Conservation (phyloP, 1,140 invertebrate species). For the Papilio aristodemus region DNA sequence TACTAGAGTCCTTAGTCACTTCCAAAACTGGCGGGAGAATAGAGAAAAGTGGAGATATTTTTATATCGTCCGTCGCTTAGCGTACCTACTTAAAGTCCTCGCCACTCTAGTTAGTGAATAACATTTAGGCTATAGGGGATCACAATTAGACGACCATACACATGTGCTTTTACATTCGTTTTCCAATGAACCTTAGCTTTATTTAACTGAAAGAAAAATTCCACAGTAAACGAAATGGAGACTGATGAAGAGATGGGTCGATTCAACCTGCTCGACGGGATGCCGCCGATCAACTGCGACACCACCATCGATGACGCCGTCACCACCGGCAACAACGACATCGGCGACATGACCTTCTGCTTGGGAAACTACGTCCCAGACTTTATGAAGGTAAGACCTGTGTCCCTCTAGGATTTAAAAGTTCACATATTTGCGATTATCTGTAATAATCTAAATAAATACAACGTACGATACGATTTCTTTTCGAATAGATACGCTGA, state of each 20-base stretch:
- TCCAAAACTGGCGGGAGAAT: no score
- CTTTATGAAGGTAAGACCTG: slow-evolving; percentile 87
- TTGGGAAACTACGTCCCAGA: slow-evolving; percentile 92
- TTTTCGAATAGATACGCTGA: background rate
- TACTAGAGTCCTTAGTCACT: no score
- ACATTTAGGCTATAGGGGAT: no score
- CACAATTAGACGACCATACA: no score
- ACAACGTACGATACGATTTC: background rate
- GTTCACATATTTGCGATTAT: background rate
- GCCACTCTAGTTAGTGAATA: no score
- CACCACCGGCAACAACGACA: slow-evolving; percentile 79
- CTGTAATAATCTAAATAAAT: slow-evolving; percentile 10
- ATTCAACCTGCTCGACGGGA: slow-evolving; percentile 62
- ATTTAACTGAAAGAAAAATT: background rate
- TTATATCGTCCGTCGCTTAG: no score
- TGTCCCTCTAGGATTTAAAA: no score
- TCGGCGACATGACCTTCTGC: slow-evolving; percentile 92
- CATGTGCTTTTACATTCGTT: no score
- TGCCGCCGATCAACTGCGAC: slow-evolving; percentile 67
- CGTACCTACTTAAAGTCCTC: no score
- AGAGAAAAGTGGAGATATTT: no score
- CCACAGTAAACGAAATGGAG: slow-evolving; percentile 53
- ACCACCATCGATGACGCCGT: slow-evolving; percentile 52
- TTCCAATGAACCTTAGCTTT: no score
- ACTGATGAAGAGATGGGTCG: slow-evolving; percentile 63